These are phyloP conservation scores for Drosophila nannoptera DNA, from an alignment of 1,140 invertebrate species.

Conservation along the genomic window DNA sequence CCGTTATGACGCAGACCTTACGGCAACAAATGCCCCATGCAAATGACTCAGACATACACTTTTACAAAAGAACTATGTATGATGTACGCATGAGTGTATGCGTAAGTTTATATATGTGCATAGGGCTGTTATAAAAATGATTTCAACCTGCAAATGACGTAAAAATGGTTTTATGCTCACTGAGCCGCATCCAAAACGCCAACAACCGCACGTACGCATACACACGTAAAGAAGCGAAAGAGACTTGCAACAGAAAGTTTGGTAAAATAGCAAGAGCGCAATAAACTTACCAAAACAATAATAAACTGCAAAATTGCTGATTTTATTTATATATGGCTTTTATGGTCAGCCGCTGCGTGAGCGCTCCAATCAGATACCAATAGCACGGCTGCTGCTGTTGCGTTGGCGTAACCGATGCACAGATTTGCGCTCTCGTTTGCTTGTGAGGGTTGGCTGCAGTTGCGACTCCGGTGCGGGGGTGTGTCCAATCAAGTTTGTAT, in stretches of 20 bases:
- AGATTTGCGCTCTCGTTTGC: slow-evolving; percentile 5
- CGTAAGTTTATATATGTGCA: background rate
- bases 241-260: slow-evolving; percentile 33
- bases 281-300: slow-evolving; percentile 41
- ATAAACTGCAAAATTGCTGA: slow-evolving; percentile 23
- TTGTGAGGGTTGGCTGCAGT: slow-evolving; percentile 16
- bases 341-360: slow-evolving; percentile 10
- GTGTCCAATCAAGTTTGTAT: slow-evolving; percentile 9
- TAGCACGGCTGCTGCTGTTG: slow-evolving; percentile 27
- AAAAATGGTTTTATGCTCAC: slow-evolving; percentile 64
- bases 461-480: slow-evolving; percentile 6
- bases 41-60: slow-evolving; percentile 46
- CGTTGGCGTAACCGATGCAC: slow-evolving; percentile 31
- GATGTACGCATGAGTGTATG: background rate
- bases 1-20: slow-evolving; percentile 21
- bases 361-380: slow-evolving; percentile 42
- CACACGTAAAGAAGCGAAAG: slow-evolving; percentile 20
- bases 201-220: slow-evolving; percentile 42
- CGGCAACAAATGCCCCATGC: slow-evolving; percentile 9
- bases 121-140: slow-evolving; percentile 30
- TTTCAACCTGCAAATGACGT: slow-evolving; percentile 63
- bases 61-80: background rate
- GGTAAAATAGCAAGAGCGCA: slow-evolving; percentile 15
- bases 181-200: slow-evolving; percentile 56
- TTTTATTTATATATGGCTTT: slow-evolving; percentile 12